These are phyloP conservation scores for Panurus biarmicus DNA, from an alignment of 2,113 vertebrate species.

Conservation along the genomic window DNA sequence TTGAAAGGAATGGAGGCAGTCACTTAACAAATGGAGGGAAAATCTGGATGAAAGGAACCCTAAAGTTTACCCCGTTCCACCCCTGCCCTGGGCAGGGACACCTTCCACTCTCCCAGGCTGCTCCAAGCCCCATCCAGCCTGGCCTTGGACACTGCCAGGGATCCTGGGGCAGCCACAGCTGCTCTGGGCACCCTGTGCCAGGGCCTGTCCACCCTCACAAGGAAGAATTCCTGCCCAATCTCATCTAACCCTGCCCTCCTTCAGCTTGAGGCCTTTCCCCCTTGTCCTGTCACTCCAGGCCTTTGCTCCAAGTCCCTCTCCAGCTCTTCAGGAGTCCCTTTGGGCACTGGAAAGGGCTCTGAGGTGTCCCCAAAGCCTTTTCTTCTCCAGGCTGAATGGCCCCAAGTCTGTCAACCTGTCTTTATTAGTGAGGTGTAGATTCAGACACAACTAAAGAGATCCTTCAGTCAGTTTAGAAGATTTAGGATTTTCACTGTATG, in stretches of 20 bases:
- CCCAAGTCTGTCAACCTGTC: not conserved
- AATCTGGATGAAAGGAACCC: not conserved
- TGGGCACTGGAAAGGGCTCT: not conserved
- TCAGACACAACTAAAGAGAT: not conserved
- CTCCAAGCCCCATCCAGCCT: not conserved
- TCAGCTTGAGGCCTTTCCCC: not conserved
- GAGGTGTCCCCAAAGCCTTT: not conserved
- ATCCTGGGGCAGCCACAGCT: not conserved
- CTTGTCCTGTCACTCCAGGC: not conserved
- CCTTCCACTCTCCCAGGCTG: fast-evolving
- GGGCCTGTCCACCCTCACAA: not conserved
- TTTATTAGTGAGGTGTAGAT: not conserved
- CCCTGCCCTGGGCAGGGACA: not conserved
- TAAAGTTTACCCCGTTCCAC: not conserved
- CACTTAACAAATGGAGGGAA: not conserved
- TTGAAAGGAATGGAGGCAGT: not conserved
- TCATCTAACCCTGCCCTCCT: not conserved
- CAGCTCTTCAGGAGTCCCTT: not conserved
- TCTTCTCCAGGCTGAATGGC: not conserved
- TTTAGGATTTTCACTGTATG: not conserved
- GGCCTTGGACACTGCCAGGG: not conserved
- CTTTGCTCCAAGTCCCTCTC: not conserved
- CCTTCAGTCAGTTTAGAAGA: not conserved
- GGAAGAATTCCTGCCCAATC: not conserved
- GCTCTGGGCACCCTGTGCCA: not conserved